A percentile compares a stretch with the other conserved stretches of the same genome.
phyloP scores from a whole-genome alignment of 2,888 invertebrate genomes.

The Julus scanicus region DNA sequence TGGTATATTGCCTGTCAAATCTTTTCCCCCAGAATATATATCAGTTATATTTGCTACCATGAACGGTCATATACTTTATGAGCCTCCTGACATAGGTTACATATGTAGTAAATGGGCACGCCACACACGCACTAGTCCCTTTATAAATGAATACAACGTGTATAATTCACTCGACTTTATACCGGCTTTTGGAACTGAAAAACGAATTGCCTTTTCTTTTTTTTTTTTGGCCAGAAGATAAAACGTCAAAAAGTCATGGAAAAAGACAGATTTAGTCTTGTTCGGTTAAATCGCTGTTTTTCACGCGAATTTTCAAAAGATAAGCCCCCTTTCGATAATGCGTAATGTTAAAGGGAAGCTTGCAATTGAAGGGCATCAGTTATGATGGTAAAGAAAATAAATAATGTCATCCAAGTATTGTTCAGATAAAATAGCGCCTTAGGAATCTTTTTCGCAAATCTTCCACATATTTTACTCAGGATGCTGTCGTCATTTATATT shows the following conservation, averaged over 20 bases:
- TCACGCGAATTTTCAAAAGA: not conserved
- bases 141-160: not conserved
- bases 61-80: not conserved
- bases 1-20: slow-evolving; percentile 6
- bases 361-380: not conserved
- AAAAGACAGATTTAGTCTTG: not conserved
- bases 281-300: not conserved
- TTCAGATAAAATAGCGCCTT: not conserved
- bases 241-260: not conserved
- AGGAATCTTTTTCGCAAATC: not conserved
- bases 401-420: not conserved
- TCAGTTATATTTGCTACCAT: not conserved
- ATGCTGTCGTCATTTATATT: not conserved
- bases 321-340: not conserved
- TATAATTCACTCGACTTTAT: not conserved
- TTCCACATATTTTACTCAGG: not conserved
- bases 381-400: not conserved
- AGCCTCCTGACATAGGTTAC: not conserved
- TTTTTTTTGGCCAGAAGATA: not conserved
- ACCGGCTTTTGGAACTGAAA: not conserved
- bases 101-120: not conserved
- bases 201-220: not conserved
- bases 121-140: not conserved
- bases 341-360: not conserved
- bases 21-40: not conserved